Conservation (phyloP, 1,140 invertebrate genomes). For the Caerostris darwini region DNA sequence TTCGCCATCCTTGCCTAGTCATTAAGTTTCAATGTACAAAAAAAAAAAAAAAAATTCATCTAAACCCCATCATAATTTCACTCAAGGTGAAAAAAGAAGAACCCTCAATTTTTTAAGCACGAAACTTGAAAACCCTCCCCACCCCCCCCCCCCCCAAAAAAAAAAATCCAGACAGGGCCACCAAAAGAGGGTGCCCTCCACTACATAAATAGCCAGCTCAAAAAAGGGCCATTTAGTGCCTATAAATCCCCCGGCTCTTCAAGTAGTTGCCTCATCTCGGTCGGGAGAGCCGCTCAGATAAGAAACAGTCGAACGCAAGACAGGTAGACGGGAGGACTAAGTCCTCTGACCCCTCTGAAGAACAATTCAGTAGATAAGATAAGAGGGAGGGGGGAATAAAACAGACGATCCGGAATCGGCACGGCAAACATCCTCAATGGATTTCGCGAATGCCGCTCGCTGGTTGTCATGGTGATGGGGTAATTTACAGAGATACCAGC, state of each 20-base stretch:
- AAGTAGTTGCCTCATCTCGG: background rate
- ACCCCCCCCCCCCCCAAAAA: background rate
- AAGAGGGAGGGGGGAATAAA: background rate
- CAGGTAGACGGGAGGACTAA: conserved; percentile 7
- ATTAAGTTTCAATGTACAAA: no score
- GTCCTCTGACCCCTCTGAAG: conserved; percentile 14
- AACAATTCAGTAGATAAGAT: conserved; percentile 16
- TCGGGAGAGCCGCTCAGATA: background rate
- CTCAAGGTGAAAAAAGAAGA: no score
- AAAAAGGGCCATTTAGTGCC: background rate
- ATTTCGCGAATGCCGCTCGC: background rate
- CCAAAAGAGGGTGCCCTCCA: background rate
- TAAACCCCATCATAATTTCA: no score
- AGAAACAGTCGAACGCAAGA: background rate
- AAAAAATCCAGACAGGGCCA: background rate
- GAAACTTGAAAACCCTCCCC: background rate
- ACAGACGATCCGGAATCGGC: conserved; percentile 19
- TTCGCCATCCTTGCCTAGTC: no score
- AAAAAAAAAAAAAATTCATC: no score
- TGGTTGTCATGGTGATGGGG: background rate
- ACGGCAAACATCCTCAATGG: conserved; percentile 12
- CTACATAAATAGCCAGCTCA: background rate
- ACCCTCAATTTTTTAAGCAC: background rate
- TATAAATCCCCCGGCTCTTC: background rate
- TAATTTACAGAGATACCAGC: background rate